Conservation (phyloP, 2,888 invertebrate species). For the Sinopyrophorus schimmeli region DNA sequence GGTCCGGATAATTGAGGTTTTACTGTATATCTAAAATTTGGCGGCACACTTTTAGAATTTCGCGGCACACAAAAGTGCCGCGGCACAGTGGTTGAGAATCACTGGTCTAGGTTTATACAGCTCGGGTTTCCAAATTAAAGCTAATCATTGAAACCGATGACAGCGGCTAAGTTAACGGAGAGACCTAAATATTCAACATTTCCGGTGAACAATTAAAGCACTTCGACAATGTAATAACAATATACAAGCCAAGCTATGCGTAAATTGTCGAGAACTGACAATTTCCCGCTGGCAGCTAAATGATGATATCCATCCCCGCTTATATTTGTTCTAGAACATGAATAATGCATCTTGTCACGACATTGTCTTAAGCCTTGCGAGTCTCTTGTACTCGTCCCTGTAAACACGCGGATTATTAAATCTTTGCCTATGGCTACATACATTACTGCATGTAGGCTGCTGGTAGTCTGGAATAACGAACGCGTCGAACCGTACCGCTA, state of each 20-base stretch:
- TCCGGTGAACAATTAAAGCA: conserved; percentile 24
- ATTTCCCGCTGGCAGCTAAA: conserved; percentile 38
- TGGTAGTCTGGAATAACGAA: no score
- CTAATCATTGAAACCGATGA: not conserved
- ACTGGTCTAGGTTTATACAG: no score
- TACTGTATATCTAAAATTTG: no score
- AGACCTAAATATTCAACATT: conserved; percentile 22
- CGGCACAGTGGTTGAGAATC: no score
- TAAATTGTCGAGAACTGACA: conserved; percentile 35
- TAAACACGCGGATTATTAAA: conserved; percentile 44
- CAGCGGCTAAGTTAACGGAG: not conserved
- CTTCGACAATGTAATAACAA: conserved; percentile 23
- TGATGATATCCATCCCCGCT: conserved; percentile 49
- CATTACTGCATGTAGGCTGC: no score
- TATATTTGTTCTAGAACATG: conserved; percentile 52
- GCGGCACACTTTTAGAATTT: no score
- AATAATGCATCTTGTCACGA: conserved; percentile 50
- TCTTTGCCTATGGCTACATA: conserved; percentile 36
- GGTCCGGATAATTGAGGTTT: no score
- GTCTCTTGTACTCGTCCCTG: conserved; percentile 37
- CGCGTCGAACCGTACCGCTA: conserved; percentile 1
- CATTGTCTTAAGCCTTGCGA: conserved; percentile 42
- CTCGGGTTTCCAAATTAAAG: no score
- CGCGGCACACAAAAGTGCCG: no score
- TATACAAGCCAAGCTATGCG: conserved; percentile 27